A percentile compares a stretch with the other conserved stretches of the same genome.
Conservation (phyloP, 2,113 vertebrate genomes). For the Callospermophilus lateralis region DNA sequence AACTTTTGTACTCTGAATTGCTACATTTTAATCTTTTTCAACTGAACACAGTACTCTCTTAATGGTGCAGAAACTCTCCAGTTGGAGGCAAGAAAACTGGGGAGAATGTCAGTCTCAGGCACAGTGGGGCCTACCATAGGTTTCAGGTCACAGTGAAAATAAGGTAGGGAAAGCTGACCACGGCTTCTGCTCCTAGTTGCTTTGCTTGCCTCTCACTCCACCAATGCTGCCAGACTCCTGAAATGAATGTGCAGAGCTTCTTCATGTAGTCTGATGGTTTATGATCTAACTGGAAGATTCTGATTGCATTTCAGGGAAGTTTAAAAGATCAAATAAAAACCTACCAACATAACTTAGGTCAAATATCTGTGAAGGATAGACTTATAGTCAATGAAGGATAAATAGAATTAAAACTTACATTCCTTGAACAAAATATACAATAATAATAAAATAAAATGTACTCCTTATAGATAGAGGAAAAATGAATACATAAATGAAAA, state of each 20-base stretch:
- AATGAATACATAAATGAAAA: not conserved
- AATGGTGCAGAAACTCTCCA: not conserved
- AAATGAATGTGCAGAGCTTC: not conserved
- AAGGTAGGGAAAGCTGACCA: not conserved
- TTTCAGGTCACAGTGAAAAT: not conserved
- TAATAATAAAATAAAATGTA: not conserved
- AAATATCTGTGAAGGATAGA: not conserved
- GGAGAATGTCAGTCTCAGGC: not conserved
- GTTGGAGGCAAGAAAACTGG: not conserved
- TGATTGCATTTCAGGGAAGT: not conserved
- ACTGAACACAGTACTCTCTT: not conserved
- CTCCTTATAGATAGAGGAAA: not conserved
- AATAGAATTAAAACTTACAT: not conserved
- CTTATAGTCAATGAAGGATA: not conserved
- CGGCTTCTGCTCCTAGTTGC: not conserved
- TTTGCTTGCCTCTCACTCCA: not conserved
- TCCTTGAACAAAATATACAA: slow-evolving; percentile 3
- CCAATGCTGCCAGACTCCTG: not conserved
- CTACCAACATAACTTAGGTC: not conserved
- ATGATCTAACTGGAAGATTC: not conserved
- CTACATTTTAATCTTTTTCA: not conserved
- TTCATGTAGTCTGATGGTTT: not conserved
- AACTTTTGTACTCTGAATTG: not conserved
- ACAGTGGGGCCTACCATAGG: not conserved
- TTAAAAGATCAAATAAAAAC: not conserved